Base-by-base conservation (phyloP, 53 echinoderm and acorn worm species). In the Echinarachnius parma region DNA sequence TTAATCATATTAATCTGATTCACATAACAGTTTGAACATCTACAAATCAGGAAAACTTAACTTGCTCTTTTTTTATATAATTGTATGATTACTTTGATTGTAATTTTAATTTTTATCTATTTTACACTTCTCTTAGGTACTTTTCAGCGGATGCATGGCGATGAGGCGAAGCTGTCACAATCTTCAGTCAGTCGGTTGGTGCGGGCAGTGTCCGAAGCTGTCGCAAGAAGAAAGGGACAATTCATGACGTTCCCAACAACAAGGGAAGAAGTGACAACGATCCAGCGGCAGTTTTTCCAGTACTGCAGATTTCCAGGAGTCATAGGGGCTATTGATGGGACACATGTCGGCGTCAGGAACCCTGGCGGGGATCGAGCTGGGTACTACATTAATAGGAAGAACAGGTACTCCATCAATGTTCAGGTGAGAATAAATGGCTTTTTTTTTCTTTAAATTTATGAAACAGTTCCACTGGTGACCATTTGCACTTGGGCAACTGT, bases 271-370 rank as follows among this genome's bases (percentile, higher is more conserved):
- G 0, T 55, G 23, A 11, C 23, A 16, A 4, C 56, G 11, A 55
- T 11, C 4, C 56, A 55, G 56, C 56, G 26, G 56, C 23, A 55
- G 25, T 55, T 55, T n/a, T 11, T 23, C 23, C 25, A 55, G 56
- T 55, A 55, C 56, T 55, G 56, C 56, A 23, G 56, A 0, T 55
- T 55, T 19, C 56, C 42, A 9, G 42, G 42, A 39, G 42, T 39
- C 42, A 13, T 39, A 39, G 42, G 42, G 7, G 56, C 22, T 23
- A 23, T 55, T 4, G 22, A 16, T 55, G 56, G 56, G 22, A 19
- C 56, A 5, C 56, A 55, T 21, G 56, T 16, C 36, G 21, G 4
- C 22, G 25, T 55, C 56, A 19, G 19, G 22, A 55, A 27, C 7
- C 56, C 56, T 21, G 19, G 19, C 26, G 19, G 56, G 56, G 19